Base-by-base conservation (phyloP, 2,888 invertebrate genomes). In the Seira musarum region DNA sequence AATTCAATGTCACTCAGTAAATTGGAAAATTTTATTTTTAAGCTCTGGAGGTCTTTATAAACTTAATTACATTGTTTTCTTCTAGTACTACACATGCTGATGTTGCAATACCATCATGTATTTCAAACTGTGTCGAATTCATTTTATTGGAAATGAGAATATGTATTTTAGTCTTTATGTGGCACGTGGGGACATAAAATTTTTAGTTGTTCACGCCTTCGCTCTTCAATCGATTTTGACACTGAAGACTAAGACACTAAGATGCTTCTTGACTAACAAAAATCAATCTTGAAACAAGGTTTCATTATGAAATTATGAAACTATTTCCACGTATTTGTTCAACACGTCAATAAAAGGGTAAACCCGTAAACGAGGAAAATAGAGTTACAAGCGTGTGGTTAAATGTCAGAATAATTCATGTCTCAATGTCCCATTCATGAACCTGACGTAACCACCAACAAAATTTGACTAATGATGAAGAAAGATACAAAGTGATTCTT, bases 1-100 rank as follows among this genome's bases (percentile, higher is more conserved):
- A 3, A 53, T 22, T 8, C 5, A 40, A 40, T 8, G 40, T 40
- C 40, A 8, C 13, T 40, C 6, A 40, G 13, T 40, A 13, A 40
- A 40, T 40, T 40, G 13, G 5, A 40, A 5, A 40, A 40, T 40
- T 8, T 8, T 40, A 8, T 40, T 40, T 40, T 40, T 13, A n/a
- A n/a, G n/a, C n/a, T n/a, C n/a, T n/a, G n/a, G n/a, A n/a, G n/a
- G n/a, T 40, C 40, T 40, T 40, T 13, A 40, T 40, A 8, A 8
- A 40, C 5, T 8, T 40, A 13, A 3, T 68, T 46, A 68, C 67
- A 68, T 68, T 63, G 35, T 68, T 74, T 53, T 65, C 30, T 24
- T 65, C 65, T 13, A 10, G 10, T n/a, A 17, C 57, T 6, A n/a
- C 3, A n/a, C 57, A 5, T 17, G 19, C 19, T 57, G 13, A 24